Percentiles rank a stretch among this genome's conserved stretches.
These are phyloP conservation scores for Parnassius glacialis DNA, from an alignment of 2,888 invertebrate genomes.

Conservation along the genomic window DNA sequence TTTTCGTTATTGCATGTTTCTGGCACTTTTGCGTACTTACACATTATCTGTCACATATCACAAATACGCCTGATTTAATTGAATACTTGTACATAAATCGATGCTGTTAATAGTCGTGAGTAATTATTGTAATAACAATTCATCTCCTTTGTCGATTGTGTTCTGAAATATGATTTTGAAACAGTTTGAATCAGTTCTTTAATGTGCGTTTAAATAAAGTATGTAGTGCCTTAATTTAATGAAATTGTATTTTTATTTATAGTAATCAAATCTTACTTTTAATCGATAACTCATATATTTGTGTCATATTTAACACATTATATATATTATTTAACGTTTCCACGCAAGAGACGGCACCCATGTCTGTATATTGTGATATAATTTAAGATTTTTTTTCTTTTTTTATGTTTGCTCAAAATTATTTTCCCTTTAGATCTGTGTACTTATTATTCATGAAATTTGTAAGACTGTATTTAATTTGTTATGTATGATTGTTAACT, in stretches of 20 bases:
- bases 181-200: conserved; percentile 28
- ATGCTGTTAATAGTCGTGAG: conserved; percentile 40
- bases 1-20: conserved; percentile 38
- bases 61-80: conserved; percentile 46
- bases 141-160: conserved; percentile 38
- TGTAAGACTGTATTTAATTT: conserved; percentile 80
- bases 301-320: conserved; percentile 17
- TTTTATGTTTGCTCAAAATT: conserved; percentile 70
- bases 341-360: conserved; percentile 49
- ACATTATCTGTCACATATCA: conserved; percentile 59
- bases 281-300: conserved; percentile 29
- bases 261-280: conserved; percentile 10
- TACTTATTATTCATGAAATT: conserved; percentile 79
- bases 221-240: conserved; percentile 65
- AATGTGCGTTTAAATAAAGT: conserved; percentile 28
- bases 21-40: conserved; percentile 42
- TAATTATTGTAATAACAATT: conserved; percentile 43
- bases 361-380: conserved; percentile 69
- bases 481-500: conserved; percentile 77
- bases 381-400: conserved; percentile 56
- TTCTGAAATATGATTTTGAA: conserved; percentile 28
- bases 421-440: conserved; percentile 61
- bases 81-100: conserved; percentile 53
- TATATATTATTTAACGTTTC: conserved; percentile 26
- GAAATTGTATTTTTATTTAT: conserved; percentile 24